phyloP scores from a whole-genome alignment of 2,113 vertebrate species.

The Probosciger aterrimus region DNA sequence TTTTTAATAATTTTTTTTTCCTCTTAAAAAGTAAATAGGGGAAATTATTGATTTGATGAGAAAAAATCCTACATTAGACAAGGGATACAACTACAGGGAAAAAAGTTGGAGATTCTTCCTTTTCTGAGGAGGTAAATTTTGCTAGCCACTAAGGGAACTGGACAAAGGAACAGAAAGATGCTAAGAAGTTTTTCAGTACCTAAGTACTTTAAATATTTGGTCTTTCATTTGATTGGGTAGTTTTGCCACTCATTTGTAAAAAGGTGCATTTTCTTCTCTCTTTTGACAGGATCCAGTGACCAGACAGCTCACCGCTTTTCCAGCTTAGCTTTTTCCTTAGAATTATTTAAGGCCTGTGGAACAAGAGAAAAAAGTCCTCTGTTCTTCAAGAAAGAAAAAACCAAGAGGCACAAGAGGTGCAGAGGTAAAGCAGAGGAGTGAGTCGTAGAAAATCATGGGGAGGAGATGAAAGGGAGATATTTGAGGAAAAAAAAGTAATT shows the following conservation, averaged over 20 bases:
- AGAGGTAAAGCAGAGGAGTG: background rate
- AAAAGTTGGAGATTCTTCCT: background rate
- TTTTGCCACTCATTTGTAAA: background rate
- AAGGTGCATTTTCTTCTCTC: background rate
- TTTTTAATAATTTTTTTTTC: background rate
- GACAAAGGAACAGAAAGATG: background rate
- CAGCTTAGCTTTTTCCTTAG: background rate
- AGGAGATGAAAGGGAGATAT: background rate
- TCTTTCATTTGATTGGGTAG: rapidly evolving
- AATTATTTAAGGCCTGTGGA: background rate
- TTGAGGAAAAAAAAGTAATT: background rate
- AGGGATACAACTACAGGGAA: background rate
- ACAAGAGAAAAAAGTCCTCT: background rate
- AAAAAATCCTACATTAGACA: background rate
- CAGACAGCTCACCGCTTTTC: background rate
- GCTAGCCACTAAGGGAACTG: background rate
- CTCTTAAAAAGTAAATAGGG: background rate
- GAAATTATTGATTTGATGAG: background rate
- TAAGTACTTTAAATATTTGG: background rate
- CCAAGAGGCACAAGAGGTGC: background rate
- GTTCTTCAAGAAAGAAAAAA: background rate
- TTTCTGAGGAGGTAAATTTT: background rate
- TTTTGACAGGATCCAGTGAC: background rate
- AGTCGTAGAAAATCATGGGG: background rate
- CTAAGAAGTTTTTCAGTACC: background rate